Evolutionary conservation across 2,113 vertebrate species (phyloP).

Genomic region (Alexandromys fortis): DNA sequence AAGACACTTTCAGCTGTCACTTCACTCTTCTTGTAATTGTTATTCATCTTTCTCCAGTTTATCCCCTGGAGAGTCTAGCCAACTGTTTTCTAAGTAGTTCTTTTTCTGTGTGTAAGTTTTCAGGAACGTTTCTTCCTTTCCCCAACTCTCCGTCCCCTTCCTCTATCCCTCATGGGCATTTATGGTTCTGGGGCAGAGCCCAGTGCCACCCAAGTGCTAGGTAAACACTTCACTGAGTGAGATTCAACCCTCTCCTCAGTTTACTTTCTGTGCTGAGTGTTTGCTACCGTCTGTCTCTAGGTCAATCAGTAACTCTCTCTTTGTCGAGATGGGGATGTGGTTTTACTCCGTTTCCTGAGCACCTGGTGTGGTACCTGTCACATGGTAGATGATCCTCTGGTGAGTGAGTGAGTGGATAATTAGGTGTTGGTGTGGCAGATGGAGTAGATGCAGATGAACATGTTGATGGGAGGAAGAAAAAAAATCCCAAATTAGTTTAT

Average conservation of each 20-base stretch:
- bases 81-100: not conserved
- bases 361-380: not conserved
- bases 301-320: slow-evolving; percentile 2
- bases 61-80: not conserved
- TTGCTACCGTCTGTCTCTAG: not conserved
- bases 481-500: not conserved
- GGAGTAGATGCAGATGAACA: not conserved
- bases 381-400: not conserved
- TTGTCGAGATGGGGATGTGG: not conserved
- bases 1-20: not conserved
- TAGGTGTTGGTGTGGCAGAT: not conserved
- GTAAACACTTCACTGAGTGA: not conserved
- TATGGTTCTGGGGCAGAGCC: not conserved
- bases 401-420: not conserved
- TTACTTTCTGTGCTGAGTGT: not conserved
- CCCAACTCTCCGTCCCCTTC: not conserved
- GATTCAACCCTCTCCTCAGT: not conserved
- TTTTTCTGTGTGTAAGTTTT: not conserved
- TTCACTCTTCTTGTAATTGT: not conserved
- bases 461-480: not conserved
- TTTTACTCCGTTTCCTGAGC: not conserved
- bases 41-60: not conserved
- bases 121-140: not conserved
- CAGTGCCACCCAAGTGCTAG: not conserved
- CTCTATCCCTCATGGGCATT: not conserved